Evolutionary conservation across 37 sponge, comb jelly and placozoan genomes (phyloP).

Genomic region (Sycon ciliatum): DNA sequence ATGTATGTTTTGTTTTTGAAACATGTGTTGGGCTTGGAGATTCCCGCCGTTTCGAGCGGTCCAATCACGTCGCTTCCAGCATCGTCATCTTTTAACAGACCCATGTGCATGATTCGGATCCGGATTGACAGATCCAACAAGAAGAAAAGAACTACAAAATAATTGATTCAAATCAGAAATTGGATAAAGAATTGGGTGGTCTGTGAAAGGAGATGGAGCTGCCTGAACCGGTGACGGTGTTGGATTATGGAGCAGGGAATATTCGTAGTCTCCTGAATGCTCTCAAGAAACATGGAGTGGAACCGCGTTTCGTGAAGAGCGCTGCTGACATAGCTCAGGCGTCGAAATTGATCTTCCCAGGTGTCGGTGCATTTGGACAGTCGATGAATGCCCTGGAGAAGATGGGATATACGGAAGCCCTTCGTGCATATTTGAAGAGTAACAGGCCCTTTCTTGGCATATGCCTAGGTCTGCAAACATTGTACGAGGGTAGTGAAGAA

Average conservation of each 20-base stretch:
- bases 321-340: neutral
- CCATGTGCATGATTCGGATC: too few relatives aligned
- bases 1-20: too few relatives aligned
- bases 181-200: too few relatives aligned
- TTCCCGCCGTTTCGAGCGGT: too few relatives aligned
- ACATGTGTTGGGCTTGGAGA: too few relatives aligned
- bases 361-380: conserved; percentile 12
- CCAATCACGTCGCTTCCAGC: too few relatives aligned
- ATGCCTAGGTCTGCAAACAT: neutral
- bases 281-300: neutral
- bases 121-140: too few relatives aligned
- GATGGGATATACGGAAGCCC: neutral
- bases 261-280: conserved; percentile 13
- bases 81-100: too few relatives aligned
- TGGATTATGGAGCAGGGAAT: conserved; percentile 10
- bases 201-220: too few relatives aligned
- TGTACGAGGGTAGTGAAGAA: neutral
- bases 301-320: neutral
- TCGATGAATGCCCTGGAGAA: neutral
- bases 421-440: neutral
- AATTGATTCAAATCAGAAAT: too few relatives aligned
- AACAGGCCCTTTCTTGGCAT: conserved; percentile 17
- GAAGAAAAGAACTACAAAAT: too few relatives aligned
- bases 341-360: neutral
- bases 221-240: conserved; percentile 10